phyloP scores from a whole-genome alignment of 53 echinoderm and acorn worm genomes.

The Apostichopus leukothele region DNA sequence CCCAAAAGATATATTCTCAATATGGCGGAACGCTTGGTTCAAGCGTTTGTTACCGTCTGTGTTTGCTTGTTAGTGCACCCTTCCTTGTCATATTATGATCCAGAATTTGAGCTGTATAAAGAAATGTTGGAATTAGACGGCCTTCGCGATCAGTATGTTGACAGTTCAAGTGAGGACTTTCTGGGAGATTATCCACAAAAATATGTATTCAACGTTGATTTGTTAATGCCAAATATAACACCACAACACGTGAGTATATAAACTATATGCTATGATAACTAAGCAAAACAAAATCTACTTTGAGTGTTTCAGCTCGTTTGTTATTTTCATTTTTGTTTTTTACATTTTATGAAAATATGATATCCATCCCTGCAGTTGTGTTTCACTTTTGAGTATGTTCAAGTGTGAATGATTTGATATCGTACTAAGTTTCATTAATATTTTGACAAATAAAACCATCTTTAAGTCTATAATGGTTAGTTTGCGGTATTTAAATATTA shows the following conservation, averaged over 20 bases:
- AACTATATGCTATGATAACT: no score
- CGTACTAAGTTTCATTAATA: no score
- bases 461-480: no score
- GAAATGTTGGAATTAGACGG: constrained; percentile 31
- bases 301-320: no score
- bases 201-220: constrained; percentile 56
- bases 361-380: no score
- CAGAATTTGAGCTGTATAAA: constrained; percentile 27
- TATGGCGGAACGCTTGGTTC: constrained; percentile 21
- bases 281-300: no score
- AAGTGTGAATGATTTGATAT: no score
- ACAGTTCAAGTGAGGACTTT: constrained; percentile 4
- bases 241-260: constrained; percentile 56
- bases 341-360: no score
- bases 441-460: no score
- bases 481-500: no score
- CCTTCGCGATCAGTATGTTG: constrained; percentile 20
- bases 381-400: no score
- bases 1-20: not conserved
- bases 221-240: constrained; percentile 69
- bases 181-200: constrained; percentile 12
- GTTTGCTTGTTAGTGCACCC: not conserved
- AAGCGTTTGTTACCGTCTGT: constrained; percentile 1
- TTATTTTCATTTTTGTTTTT: no score
- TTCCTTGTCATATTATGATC: constrained; percentile 14